phyloP scores from a whole-genome alignment of 2,113 vertebrate genomes.

The Ciconia stormi region DNA sequence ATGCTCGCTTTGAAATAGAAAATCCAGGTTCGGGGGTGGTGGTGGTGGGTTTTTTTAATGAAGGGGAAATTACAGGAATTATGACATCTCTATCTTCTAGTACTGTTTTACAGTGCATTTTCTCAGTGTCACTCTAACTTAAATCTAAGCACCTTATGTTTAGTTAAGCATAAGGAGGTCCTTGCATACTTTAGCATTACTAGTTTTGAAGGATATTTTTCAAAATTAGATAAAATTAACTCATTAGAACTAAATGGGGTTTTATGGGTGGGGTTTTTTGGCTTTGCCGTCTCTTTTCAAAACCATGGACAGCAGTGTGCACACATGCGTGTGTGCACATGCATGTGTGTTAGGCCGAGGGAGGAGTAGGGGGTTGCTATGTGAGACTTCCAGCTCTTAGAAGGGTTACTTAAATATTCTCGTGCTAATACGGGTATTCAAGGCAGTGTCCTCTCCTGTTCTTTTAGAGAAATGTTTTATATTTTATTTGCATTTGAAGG shows the following conservation, averaged over 20 bases:
- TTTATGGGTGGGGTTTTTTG: not conserved
- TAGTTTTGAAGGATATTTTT: not conserved
- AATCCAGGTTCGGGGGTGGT: not conserved
- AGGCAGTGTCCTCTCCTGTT: not conserved
- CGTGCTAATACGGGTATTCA: not conserved
- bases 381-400: not conserved
- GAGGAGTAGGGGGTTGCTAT: not conserved
- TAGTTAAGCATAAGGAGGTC: not conserved
- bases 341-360: rapidly evolving
- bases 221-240: not conserved
- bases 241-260: not conserved
- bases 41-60: not conserved
- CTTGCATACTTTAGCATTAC: not conserved
- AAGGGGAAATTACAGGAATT: not conserved
- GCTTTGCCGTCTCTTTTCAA: not conserved
- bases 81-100: not conserved
- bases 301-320: not conserved
- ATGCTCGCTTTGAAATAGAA: not conserved
- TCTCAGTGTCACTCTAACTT: not conserved
- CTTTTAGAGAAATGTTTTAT: not conserved
- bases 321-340: rapidly evolving
- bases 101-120: not conserved
- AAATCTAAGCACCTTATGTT: not conserved
- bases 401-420: not conserved
- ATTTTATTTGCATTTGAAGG: not conserved